Evolutionary conservation across 2,888 invertebrate species (phyloP), one percentile per base, ranked within the genome.

Genomic region (Himalopsyche tibetana): DNA sequence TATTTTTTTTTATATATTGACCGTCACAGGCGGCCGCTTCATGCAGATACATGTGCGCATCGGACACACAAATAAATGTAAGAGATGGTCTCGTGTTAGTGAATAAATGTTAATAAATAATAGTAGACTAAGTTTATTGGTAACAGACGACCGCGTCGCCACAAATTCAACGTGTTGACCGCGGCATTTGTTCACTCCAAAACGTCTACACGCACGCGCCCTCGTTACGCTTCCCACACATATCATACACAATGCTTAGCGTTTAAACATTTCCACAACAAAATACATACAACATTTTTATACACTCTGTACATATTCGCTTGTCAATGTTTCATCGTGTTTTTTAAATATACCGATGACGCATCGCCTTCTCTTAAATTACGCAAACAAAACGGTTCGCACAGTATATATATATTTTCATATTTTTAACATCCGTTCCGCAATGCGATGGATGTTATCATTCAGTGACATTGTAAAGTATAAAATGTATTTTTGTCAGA

Each of bases 61-160:
- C 36, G 69, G 28, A 51, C 56, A n/a, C 28, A 38, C 38, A 63
- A 40, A 55, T 81, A 42, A n/a, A 42, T 81, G 80, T 56, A 51
- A 80, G 19, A 55, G 80, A 69, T 81, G 80, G 81, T 80, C 51
- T 51, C 56, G 84, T 80, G 74, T 74, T 36, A 36, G 74, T 74
- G 55, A 80, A 56, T 82, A 82, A 84, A 51, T 63, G 85, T 82
- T 82, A 84, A 85, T 85, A 85, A 85, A 85, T 85, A 85, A 85
- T 85, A 85, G 69, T 51, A 80, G 85, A 85, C 82, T 82, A 82
- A 74, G 19, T 74, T 74, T 36, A 85, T 82, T 79, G 82, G 85
- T 85, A 85, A 85, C 85, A 85, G 79, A 82, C 85, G 55, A 63
- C 85, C 74, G 55, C 55, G 51, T 19, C n/a, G 82, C 82, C 28